Percentiles rank a stretch among this genome's conserved stretches.
These are phyloP conservation scores for Chionodraco myersi DNA, from an alignment of 2,113 vertebrate genomes.

Conservation along the genomic window DNA sequence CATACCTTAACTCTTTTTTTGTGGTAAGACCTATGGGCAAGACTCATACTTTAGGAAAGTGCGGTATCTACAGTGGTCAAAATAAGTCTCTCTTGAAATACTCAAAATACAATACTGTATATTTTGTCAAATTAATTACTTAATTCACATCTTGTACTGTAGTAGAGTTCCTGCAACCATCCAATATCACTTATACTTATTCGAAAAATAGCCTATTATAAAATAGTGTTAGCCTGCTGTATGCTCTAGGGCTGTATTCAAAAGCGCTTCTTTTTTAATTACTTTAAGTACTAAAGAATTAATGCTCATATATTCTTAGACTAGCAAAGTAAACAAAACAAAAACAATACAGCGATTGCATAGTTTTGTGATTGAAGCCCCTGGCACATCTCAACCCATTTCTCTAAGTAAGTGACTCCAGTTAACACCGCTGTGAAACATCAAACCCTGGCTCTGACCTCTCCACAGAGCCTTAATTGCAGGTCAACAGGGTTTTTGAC, in stretches of 20 bases:
- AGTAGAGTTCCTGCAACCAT: too few species aligned
- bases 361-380: not conserved
- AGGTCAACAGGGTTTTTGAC: slow-evolving; percentile 57
- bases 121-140: not conserved
- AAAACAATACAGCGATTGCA: not conserved
- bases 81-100: too few species aligned
- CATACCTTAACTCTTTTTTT: not conserved
- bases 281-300: not conserved
- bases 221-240: not conserved
- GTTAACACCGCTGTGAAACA: slow-evolving; percentile 26
- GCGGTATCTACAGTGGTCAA: too few species aligned
- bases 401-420: slow-evolving; percentile 14
- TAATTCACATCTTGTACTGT: not conserved
- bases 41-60: not conserved
- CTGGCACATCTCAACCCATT: not conserved
- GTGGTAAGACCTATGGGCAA: not conserved
- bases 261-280: not conserved
- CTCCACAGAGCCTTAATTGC: slow-evolving; percentile 34
- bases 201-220: not conserved
- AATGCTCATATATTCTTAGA: not conserved
- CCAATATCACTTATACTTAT: not conserved
- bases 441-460: slow-evolving; percentile 30
- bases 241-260: not conserved
- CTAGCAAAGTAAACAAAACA: not conserved
- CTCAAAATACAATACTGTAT: too few species aligned